Evolutionary conservation across 2,113 vertebrate genomes (phyloP), one percentile per base, ranked within the genome.

Genomic region (Ceyx cyanopectus): DNA sequence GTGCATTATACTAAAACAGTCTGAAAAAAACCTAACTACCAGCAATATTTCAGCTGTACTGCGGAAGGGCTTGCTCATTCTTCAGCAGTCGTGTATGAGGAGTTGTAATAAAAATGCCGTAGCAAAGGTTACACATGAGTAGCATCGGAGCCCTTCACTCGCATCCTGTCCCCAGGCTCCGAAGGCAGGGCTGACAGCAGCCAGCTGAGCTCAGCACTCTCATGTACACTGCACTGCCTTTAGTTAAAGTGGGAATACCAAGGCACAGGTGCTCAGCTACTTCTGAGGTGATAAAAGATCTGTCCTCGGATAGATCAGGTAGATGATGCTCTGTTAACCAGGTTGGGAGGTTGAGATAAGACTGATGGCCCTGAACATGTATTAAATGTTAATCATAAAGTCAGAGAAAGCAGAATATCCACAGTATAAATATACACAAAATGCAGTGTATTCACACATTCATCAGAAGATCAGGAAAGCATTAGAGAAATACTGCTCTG

Each of bases 141-240:
- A 50, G 45, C 34, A 21, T 0, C 1, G 0, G 9, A 27, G 40
- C 43, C 2, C 27, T 6, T 2, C 1, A 5, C 5, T 30, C 30
- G 73, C 50, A 57, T 17, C 66, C 61, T 16, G n/a, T 6, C n/a
- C 60, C 22, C 7, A 29, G 50, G 1, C 67, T 24, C 83, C 15
- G 27, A 23, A 73, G 50, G 24, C 60, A 22, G 34, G 24, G 3
- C n/a, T 53, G n/a, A 2, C 5, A 1, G n/a, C 48, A 10, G 13
- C 0, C 18, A n/a, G 5, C 0, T 7, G 34, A 41, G 21, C 82
- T 53, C 67, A 4, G 2, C 32, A 50, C 3, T 83, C 60, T 56
- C 60, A 8, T 4, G 34, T 10, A 17, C 14, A 26, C 13, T 37
- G 72, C 29, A 4, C 4, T 30, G 75, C 3, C 76, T 10, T 7